Evolutionary conservation across 2,888 invertebrate genomes (phyloP), one percentile per base, ranked within the genome.

Genomic region (Thera obeliscata): DNA sequence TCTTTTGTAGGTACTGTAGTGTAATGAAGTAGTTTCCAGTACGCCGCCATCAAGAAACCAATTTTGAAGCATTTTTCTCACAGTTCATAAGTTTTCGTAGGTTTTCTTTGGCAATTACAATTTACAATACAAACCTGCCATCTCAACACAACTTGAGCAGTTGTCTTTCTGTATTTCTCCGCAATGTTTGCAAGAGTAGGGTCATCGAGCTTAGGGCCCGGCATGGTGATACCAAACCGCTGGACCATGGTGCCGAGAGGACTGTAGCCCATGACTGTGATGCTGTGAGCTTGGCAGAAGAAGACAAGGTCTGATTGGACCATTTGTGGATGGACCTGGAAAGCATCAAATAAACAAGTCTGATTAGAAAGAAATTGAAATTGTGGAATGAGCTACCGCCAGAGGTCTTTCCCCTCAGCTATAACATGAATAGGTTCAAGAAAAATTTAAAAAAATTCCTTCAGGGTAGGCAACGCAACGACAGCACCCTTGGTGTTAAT

Each of bases 221-320:
- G 83, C 8, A 93, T 87, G 54, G 84, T 79, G 12, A 84, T 78
- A 0, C 89, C 88, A 67, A 89, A 91, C 7, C 91, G 84, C 61
- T 84, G 86, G 0, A 95, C 95, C 12, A 92, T 72, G 0, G 95
- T 88, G 0, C 96, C 96, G 11, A 97, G 90, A 0, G 96, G 96
- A 73, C 95, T 95, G 84, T 95, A 97, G 0, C 88, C 96, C 89
- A 92, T 95, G 68, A 97, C 89, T 0, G 93, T 87, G 33, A 97
- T 94, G 9, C 90, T 94, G 49, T 94, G 86, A 4, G 93, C 82
- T 55, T 94, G 94, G 74, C 96, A 95, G 73, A 94, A 96, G 1
- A 94, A 85, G 1, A 96, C 94, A 49, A 97, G 81, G 22, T 95
- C 95, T 57, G 88, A 89, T 76, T 97, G 96, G 49, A 94, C 94